These are phyloP conservation scores for Kryptopterus vitreolus DNA, from an alignment of 2,797 vertebrate genomes.

Conservation along the genomic window DNA sequence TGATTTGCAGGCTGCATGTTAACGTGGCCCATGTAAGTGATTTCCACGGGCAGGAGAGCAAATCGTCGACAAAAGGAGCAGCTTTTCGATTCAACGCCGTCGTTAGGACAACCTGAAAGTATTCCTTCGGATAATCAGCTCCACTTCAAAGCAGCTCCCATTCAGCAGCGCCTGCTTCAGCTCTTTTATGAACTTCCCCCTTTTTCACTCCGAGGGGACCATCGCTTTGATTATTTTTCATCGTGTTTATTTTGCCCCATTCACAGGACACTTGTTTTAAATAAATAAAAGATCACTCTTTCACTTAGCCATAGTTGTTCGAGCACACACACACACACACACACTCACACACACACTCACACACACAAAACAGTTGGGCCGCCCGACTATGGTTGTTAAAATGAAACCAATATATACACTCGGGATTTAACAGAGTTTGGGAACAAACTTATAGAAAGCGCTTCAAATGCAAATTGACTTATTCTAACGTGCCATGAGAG, in stretches of 20 bases:
- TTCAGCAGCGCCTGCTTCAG: constrained; percentile 90
- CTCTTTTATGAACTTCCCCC: constrained; percentile 93
- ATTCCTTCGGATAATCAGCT: constrained; percentile 98
- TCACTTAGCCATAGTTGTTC: constrained; percentile 66
- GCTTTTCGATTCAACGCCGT: constrained; percentile 96
- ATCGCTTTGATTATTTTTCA: constrained; percentile 95
- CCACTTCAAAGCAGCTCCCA: constrained; percentile 98
- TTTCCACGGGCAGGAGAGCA: constrained; percentile 99
- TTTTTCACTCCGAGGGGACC: constrained; percentile 84
- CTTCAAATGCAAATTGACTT: constrained; percentile 74
- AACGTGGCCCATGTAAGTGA: constrained; percentile 96
- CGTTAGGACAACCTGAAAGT: constrained; percentile 98
- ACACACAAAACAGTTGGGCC: constrained; percentile 48
- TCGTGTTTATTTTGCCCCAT: constrained; percentile 97
- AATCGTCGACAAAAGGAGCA: constrained; percentile 97
- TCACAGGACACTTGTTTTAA: constrained; percentile 92
- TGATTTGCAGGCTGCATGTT: constrained; percentile 96
- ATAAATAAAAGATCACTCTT: constrained; percentile 85
- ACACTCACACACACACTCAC: no score
- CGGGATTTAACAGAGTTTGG: constrained; percentile 55
- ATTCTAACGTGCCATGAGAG: constrained; percentile 78
- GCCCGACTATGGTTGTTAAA: constrained; percentile 58
- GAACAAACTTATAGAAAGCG: constrained; percentile 66
- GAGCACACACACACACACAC: constrained; percentile 27
- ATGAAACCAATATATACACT: constrained; percentile 55